Conservation (phyloP, 2,888 invertebrate genomes). For the Drosophila lutescens region DNA sequence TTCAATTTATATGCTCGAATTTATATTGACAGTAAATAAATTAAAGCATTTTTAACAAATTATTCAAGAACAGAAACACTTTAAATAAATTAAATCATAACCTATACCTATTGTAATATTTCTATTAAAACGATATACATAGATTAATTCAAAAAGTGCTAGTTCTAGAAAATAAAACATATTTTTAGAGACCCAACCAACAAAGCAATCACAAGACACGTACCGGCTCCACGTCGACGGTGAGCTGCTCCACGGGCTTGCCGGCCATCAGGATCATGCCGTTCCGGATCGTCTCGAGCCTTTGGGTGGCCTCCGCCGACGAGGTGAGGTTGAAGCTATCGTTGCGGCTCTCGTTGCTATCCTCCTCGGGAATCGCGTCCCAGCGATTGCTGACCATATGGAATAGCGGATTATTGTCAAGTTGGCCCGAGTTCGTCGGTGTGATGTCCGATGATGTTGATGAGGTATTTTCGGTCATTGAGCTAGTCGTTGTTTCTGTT, state of each 20-base stretch:
- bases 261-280: constrained; percentile 75
- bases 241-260: constrained; percentile 85
- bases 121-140: no score
- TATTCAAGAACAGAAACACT: no score
- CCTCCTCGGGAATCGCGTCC: constrained; percentile 81
- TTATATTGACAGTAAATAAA: no score
- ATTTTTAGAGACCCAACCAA: no score
- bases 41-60: no score
- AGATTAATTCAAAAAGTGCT: no score
- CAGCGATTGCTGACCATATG: constrained; percentile 73
- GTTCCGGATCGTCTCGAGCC: constrained; percentile 82
- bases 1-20: no score
- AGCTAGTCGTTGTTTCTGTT: constrained; percentile 55
- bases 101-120: no score
- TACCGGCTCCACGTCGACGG: constrained; percentile 90
- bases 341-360: constrained; percentile 59
- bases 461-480: constrained; percentile 65
- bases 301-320: constrained; percentile 74
- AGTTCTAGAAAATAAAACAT: no score
- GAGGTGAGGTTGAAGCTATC: constrained; percentile 78
- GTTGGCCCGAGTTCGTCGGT: constrained; percentile 73
- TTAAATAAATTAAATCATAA: no score
- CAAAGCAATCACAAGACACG: constrained; percentile 60
- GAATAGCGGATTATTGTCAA: constrained; percentile 66
- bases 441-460: constrained; percentile 59